Percentiles rank a stretch among this genome's conserved stretches.
Conservation (phyloP, 2,113 vertebrate genomes). For the Bombycilla garrulus region DNA sequence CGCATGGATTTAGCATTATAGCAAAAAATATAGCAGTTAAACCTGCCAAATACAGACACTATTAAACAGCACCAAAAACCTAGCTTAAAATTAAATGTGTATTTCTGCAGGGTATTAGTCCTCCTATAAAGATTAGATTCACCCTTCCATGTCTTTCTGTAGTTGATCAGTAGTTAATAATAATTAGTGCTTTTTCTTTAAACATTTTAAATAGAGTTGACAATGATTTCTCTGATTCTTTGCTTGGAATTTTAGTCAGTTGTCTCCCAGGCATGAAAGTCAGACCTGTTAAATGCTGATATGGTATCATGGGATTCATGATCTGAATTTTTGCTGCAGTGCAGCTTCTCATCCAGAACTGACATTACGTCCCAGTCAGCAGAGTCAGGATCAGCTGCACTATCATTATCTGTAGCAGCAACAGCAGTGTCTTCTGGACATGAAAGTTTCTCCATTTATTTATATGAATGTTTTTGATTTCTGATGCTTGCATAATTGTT, state of each 20-base stretch:
- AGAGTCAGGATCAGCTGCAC: slow-evolving; percentile 49
- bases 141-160: not conserved
- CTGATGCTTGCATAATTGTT: slow-evolving; percentile 20
- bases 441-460: slow-evolving; percentile 60
- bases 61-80: slow-evolving; percentile 6
- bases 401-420: slow-evolving; percentile 64
- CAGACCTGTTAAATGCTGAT: slow-evolving; percentile 69
- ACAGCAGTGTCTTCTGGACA: slow-evolving; percentile 55
- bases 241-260: slow-evolving; percentile 60
- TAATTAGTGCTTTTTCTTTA: not conserved
- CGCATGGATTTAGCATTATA: not conserved
- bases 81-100: slow-evolving; percentile 2
- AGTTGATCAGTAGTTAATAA: not conserved
- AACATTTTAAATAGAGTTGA: slow-evolving; percentile 10
- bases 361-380: slow-evolving; percentile 65
- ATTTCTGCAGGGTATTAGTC: not conserved
- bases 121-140: not conserved
- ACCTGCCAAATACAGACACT: slow-evolving; percentile 26
- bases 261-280: slow-evolving; percentile 56
- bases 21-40: slow-evolving; percentile 47
- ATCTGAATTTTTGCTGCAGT: slow-evolving; percentile 69
- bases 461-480: slow-evolving; percentile 14
- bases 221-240: slow-evolving; percentile 57
- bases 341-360: slow-evolving; percentile 68
- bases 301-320: slow-evolving; percentile 71